These are phyloP conservation scores for Sebastes steindachneri DNA, from an alignment of 2,797 vertebrate species.

Conservation along the genomic window DNA sequence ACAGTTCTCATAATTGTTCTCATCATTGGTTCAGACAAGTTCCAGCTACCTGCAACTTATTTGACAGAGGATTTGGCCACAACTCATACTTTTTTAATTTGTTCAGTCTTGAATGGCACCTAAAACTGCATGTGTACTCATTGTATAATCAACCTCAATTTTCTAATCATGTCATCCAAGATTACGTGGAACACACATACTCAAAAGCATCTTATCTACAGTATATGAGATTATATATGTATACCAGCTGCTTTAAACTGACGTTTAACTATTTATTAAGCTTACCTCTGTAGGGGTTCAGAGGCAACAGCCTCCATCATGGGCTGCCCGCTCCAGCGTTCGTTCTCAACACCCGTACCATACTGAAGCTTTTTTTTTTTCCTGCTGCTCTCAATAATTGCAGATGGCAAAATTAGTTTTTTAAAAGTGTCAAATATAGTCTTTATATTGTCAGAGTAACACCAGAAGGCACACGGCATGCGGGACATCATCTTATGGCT, in stretches of 20 bases:
- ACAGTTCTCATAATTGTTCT: background rate
- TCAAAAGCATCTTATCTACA: background rate
- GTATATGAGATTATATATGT: no score
- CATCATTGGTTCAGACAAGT: background rate
- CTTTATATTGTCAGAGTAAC: background rate
- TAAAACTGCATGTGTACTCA: background rate
- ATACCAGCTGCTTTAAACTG: background rate
- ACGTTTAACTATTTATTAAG: background rate
- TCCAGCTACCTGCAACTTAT: background rate
- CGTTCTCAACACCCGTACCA: rapidly evolving
- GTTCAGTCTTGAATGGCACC: background rate
- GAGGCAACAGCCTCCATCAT: background rate
- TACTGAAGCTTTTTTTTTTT: background rate
- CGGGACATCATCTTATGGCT: background rate
- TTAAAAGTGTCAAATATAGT: background rate
- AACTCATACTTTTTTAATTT: background rate
- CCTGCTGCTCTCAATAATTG: background rate
- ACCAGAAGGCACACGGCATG: background rate
- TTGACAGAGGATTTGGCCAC: background rate
- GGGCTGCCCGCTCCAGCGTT: background rate
- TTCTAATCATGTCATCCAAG: background rate
- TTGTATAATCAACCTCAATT: background rate
- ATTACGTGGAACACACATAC: background rate
- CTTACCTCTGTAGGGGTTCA: background rate
- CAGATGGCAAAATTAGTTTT: slow-evolving; percentile 9